Conservation (phyloP, 2,113 vertebrate species). For the Platichthys flesus region DNA sequence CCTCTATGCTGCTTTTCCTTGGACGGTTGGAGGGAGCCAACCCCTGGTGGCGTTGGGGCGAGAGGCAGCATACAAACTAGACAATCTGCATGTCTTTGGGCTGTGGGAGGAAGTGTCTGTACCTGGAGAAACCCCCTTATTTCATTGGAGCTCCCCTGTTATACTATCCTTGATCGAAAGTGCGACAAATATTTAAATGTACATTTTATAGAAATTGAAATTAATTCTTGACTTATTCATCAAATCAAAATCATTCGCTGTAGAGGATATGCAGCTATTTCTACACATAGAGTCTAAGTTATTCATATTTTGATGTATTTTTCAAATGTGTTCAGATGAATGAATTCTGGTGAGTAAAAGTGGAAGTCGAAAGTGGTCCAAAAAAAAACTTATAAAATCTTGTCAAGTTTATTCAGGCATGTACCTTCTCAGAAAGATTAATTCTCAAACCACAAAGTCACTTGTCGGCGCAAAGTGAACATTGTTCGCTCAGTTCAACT, state of each 20-base stretch:
- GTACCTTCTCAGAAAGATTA: constrained; percentile 18
- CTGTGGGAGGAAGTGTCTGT: too few species aligned
- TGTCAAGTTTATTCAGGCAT: constrained; percentile 18
- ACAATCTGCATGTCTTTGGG: too few species aligned
- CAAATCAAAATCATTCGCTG: not conserved
- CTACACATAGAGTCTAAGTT: not conserved
- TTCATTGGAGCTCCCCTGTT: too few species aligned
- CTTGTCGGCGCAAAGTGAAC: constrained; percentile 31
- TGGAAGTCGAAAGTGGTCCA: not conserved
- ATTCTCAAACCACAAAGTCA: constrained; percentile 22
- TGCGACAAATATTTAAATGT: too few species aligned
- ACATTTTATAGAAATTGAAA: too few species aligned
- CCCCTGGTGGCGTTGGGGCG: too few species aligned
- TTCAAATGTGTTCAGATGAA: not conserved
- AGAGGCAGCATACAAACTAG: too few species aligned
- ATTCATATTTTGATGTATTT: not conserved
- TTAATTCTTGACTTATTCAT: not conserved
- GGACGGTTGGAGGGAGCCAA: too few species aligned
- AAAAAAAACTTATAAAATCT: not conserved
- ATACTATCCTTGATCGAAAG: too few species aligned
- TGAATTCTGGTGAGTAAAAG: not conserved
- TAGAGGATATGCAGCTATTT: not conserved
- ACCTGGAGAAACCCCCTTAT: too few species aligned
- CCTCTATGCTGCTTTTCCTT: too few species aligned
- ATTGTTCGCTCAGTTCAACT: constrained; percentile 20